Evolutionary conservation across 92 coral and sea anemone genomes (phyloP), one percentile per base, ranked within the genome.

Genomic region (Parazoanthus swiftii): DNA sequence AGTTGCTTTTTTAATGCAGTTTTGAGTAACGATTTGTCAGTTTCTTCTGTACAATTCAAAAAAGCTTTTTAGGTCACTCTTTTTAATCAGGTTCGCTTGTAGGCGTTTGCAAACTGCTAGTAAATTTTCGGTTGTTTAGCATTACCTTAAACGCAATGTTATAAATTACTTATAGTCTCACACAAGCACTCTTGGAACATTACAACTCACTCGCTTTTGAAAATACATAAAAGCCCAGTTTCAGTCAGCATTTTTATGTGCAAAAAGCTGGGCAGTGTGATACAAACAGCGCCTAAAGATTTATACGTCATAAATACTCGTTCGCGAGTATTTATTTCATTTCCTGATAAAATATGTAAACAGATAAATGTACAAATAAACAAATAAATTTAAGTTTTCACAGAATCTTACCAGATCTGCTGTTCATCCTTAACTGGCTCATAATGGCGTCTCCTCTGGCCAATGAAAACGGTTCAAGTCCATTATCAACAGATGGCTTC

Each of bases 361-460:
- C 14, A 54, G 18, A 13, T 54, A 54, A 51, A 44, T 44, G 8
- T 29, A 44, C 0, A 51, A 51, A 11, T 14, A 51, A 54, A 2
- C 18, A 48, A 48, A 10, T 0, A 58, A 15, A 58, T 1, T 13
- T 4, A 51, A 4, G 58, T 8, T 14, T 10, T 58, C 66, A 18
- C 21, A 58, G 66, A 46, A 29, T 36, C 85, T 81, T 63, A 81
- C 85, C 75, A 36, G 76, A 38, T 0, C 9, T 38, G 48, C 42
- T 65, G 44, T 82, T 71, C 86, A 82, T 82, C 86, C 67, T 82
- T 15, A 1, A 13, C 58, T 82, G 86, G 59, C 76, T 82, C 85
- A 81, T 81, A 13, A 81, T 81, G 51, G 85, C 85, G 75, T 81
- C 85, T 38, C 85, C 85, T 59, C 38, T 39, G 18, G 85, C 67